Percentiles rank a stretch among this genome's conserved stretches.
Conservation (phyloP, 2,888 invertebrate genomes). For the Pyrochroa serraticornis region DNA sequence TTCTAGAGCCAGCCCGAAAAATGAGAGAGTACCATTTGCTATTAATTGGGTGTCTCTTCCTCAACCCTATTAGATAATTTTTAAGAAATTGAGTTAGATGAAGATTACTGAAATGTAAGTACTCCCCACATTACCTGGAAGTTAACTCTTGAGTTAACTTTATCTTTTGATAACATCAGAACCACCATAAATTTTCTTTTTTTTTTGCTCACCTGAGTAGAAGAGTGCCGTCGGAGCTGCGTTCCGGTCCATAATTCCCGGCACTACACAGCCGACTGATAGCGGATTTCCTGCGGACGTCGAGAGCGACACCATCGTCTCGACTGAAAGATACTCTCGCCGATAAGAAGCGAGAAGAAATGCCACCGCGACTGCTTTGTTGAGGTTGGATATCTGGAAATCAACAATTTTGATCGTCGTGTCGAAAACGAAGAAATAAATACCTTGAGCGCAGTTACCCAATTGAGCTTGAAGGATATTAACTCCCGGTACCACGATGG, state of each 20-base stretch:
- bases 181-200: too few relatives aligned
- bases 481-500: conserved; percentile 85
- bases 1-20: too few relatives aligned
- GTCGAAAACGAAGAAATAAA: too few relatives aligned
- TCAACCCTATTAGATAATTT: too few relatives aligned
- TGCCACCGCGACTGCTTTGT: conserved; percentile 9
- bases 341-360: conserved; percentile 47
- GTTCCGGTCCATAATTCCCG: conserved; percentile 59
- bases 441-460: conserved; percentile 70
- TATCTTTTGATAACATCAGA: too few relatives aligned
- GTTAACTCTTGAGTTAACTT: too few relatives aligned
- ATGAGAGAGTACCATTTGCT: too few relatives aligned
- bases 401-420: conserved; percentile 1
- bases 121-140: too few relatives aligned
- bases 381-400: conserved; percentile 17
- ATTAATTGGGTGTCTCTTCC: too few relatives aligned
- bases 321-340: conserved; percentile 52
- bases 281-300: conserved; percentile 55
- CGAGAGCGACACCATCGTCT: conserved; percentile 49
- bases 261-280: conserved; percentile 53
- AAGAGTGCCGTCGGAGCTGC: conserved; percentile 65
- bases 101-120: too few relatives aligned
- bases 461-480: conserved; percentile 82
- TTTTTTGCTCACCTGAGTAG: conserved; percentile 62
- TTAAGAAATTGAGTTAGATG: too few relatives aligned